These are phyloP conservation scores for Cristatella mucedo DNA, from an alignment of 2,888 invertebrate species.

Conservation along the genomic window DNA sequence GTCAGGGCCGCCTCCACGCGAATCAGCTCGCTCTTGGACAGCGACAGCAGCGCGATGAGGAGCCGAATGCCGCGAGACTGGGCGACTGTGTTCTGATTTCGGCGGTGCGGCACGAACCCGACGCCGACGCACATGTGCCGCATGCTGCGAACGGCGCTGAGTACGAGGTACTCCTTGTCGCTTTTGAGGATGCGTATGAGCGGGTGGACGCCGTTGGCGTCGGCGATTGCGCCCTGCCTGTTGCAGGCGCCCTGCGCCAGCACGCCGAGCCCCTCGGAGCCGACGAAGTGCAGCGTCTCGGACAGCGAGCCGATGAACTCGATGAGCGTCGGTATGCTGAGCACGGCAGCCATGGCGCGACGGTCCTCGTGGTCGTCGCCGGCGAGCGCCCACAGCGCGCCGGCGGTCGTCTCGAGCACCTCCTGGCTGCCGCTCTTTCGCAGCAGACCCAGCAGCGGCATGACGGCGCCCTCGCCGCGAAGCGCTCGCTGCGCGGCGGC, in stretches of 20 bases:
- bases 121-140: conserved; percentile 31
- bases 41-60: conserved; percentile 31
- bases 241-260: conserved; percentile 30
- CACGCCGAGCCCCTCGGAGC: conserved; percentile 32
- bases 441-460: conserved; percentile 28
- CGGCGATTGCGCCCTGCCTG: conserved; percentile 25
- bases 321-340: conserved; percentile 28
- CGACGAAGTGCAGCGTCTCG: conserved; percentile 31
- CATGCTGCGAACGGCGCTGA: conserved; percentile 29
- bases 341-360: conserved; percentile 27
- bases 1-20: conserved; percentile 35
- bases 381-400: conserved; percentile 33
- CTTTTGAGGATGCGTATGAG: conserved; percentile 26
- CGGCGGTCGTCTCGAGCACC: conserved; percentile 29
- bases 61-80: conserved; percentile 28
- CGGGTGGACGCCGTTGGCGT: conserved; percentile 28
- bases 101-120: conserved; percentile 27
- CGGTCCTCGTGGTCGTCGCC: conserved; percentile 26
- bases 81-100: conserved; percentile 27
- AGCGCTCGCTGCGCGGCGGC: conserved; percentile 24
- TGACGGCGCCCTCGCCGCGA: conserved; percentile 21
- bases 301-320: conserved; percentile 31
- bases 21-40: conserved; percentile 27
- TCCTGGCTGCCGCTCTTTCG: conserved; percentile 18
- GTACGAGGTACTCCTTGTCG: conserved; percentile 30